Base-by-base conservation (phyloP, 2,888 invertebrate genomes). In the Corythucha ciliata region DNA sequence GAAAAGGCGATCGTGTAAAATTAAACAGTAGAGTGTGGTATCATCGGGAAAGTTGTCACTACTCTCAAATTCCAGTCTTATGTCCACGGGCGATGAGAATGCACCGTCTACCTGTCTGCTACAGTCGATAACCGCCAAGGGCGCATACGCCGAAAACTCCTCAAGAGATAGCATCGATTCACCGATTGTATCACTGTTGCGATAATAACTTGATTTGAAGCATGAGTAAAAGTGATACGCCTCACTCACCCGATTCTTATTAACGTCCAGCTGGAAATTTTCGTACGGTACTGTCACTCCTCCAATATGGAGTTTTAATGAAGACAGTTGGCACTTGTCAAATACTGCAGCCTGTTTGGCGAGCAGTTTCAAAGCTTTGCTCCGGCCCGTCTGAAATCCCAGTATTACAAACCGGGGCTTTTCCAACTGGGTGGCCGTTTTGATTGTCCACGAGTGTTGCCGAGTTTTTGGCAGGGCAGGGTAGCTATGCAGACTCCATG, bases 401-500 rank as follows among this genome's bases (percentile, higher is more conserved):
- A 68, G 33, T 37, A 69, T 64, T 16, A 69, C 54, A 56, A 58
- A 69, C 44, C 67, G 54, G 2, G 67, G 67, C 58, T 66, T 67
- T 59, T 68, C 67, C 33, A 67, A 52, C 48, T 63, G 62, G 12
- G 59, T 59, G 10, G 63, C 55, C 20, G 66, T 66, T 55, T 60
- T 58, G 18, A 57, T 40, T 33, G 61, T 54, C 67, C 66, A 66
- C 14, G 61, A 55, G 53, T 65, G 61, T 56, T 65, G 61, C 44
- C 52, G 56, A 16, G 64, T 62, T 47, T 48, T 56, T 5, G 64
- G 67, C 51, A 69, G 53, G 40, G 61, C 12, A 1, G 67, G 67
- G 58, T 65, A 67, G 57, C 66, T 65, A 56, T 65, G 64, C 21
- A 68, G 40, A 45, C 67, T 65, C 67, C 67, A 68, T 24, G 61